phyloP scores from a whole-genome alignment of 2,797 vertebrate species.

The Somateria mollissima region DNA sequence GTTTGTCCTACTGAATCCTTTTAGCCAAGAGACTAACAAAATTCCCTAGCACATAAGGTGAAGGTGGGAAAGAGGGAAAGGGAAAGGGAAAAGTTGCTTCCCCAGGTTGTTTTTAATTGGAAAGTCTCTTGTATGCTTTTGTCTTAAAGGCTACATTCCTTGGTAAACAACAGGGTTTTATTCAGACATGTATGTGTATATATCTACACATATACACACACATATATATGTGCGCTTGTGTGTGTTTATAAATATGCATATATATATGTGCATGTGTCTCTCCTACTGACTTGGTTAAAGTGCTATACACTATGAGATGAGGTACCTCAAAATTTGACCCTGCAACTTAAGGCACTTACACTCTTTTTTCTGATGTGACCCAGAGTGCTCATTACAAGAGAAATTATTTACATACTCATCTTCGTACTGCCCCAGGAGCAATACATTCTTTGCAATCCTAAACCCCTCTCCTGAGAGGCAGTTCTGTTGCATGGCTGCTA shows the following conservation, averaged over 20 bases:
- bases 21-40: neutral
- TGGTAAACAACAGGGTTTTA: neutral
- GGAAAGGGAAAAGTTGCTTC: neutral
- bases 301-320: neutral
- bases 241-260: neutral
- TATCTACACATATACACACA: neutral
- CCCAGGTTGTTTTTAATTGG: neutral
- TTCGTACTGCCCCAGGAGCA: neutral
- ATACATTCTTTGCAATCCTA: neutral
- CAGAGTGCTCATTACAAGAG: neutral
- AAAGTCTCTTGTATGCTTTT: neutral
- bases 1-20: neutral
- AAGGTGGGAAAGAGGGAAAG: neutral
- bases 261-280: neutral
- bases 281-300: neutral
- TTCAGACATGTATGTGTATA: neutral
- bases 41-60: neutral
- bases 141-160: neutral
- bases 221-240: neutral
- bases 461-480: neutral
- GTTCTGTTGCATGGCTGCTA: neutral
- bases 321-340: neutral
- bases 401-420: neutral
- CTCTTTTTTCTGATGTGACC: neutral
- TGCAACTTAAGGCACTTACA: accelerated